Base-by-base conservation (phyloP, 1,140 invertebrate species). In the Cydia fagiglandana region DNA sequence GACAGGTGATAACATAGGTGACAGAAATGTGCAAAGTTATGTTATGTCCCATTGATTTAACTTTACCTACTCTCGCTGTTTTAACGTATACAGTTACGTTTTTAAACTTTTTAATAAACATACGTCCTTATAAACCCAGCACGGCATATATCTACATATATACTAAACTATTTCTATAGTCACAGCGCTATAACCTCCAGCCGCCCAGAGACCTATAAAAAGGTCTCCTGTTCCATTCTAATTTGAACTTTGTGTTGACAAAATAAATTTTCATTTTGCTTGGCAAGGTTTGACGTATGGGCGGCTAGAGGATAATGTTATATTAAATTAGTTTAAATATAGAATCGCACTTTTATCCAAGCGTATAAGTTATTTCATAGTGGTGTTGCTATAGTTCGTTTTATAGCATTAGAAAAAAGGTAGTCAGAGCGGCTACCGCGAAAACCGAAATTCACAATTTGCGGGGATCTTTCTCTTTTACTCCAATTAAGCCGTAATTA, bases 101-200 rank as follows among this genome's bases (percentile, higher is more conserved):
- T 61, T 24, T 9, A 24, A 24, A 24, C 24, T 24, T 24, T 24
- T 24, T 12, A 34, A 61, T 12, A 34, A 13, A 68, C 4, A 68
- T n/a, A 38, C 64, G 30, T 68, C 30, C 50, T 53, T 61, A 61
- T 61, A 61, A 61, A 61, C 0, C 7, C 1, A 12, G 56, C 10
- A 61, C 17, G 9, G n/a, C 20, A 3, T 24, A 53, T 24, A 61
- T 61, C 56, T 61, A 61, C 56, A 61, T 17, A 24, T 61, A 61
- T 24, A 61, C 56, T 61, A 61, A 20, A 38, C 66, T 41, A 70
- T 70, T 41, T n/a, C 34, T 70, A 70, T 61, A 70, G 30, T 70
- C 66, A 70, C 66, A 70, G 66, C 66, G 10, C 66, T 70, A 70
- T 41, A n/a, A n/a, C n/a, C n/a, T n/a, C n/a, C n/a, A n/a, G n/a